phyloP scores from a whole-genome alignment of 2,797 vertebrate genomes.

The Neosilurus hyrtlii region DNA sequence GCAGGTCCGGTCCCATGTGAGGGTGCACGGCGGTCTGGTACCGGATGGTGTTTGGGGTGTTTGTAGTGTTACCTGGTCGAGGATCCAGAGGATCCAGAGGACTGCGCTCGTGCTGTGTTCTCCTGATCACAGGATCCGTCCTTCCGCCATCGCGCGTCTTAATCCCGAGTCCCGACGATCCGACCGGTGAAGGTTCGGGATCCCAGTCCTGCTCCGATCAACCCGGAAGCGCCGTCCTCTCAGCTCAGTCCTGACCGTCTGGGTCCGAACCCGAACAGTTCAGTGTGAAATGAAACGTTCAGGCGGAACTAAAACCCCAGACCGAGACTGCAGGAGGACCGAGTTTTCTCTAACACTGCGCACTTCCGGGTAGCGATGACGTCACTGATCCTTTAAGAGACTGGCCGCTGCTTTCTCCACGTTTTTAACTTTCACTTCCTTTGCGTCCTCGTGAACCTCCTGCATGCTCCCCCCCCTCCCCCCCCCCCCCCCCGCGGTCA shows the following conservation, averaged over 20 bases:
- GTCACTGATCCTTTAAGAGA: background rate
- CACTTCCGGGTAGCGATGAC: constrained; percentile 3
- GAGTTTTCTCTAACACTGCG: background rate
- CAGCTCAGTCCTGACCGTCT: background rate
- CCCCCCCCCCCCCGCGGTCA: no score
- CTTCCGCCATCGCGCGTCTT: background rate
- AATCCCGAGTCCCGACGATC: background rate
- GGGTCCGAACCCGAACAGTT: no score
- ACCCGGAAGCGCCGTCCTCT: background rate
- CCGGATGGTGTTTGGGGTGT: no score
- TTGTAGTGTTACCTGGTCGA: background rate
- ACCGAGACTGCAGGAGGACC: background rate
- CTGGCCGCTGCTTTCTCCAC: no score
- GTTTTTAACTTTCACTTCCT: background rate
- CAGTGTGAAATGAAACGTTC: background rate
- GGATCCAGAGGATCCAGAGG: background rate
- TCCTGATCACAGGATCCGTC: background rate
- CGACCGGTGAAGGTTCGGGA: no score
- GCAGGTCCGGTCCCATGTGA: no score
- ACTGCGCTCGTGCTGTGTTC: background rate
- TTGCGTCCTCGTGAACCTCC: no score
- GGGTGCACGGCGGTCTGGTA: no score
- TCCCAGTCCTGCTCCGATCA: no score
- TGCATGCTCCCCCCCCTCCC: no score
- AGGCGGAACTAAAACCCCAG: background rate